These are phyloP conservation scores for Pterophyllum scalare DNA, from an alignment of 2,113 vertebrate genomes.

Conservation along the genomic window DNA sequence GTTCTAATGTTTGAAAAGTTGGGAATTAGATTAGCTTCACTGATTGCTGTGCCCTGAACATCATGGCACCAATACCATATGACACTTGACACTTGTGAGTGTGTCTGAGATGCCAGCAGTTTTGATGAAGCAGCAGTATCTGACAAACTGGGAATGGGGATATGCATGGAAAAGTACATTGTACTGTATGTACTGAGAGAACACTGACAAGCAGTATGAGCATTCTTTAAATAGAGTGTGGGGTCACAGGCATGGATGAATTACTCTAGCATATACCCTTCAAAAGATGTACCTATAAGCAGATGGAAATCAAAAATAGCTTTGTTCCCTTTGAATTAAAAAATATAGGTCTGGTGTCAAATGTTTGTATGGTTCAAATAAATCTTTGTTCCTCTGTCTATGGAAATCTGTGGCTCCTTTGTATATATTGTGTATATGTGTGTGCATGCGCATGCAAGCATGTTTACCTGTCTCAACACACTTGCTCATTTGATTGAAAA, in stretches of 20 bases:
- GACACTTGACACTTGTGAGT: neutral
- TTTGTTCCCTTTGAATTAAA: neutral
- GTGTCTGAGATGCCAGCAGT: neutral
- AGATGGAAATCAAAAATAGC: neutral
- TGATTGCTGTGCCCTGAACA: neutral
- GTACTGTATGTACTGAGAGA: slow-evolving; percentile 38
- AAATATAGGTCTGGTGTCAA: neutral
- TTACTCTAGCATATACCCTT: slow-evolving; percentile 38
- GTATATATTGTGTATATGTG: neutral
- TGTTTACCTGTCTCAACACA: slow-evolving; percentile 6
- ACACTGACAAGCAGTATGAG: slow-evolving; percentile 50
- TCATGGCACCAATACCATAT: neutral
- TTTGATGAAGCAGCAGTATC: neutral
- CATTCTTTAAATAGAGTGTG: slow-evolving; percentile 59
- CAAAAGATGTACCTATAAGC: slow-evolving; percentile 42
- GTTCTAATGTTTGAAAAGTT: neutral
- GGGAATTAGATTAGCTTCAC: neutral
- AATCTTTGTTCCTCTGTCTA: neutral
- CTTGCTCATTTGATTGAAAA: slow-evolving; percentile 27
- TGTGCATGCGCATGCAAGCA: neutral
- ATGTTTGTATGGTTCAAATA: neutral
- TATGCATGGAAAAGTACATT: slow-evolving; percentile 23
- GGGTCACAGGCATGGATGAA: slow-evolving; percentile 54
- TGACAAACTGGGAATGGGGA: neutral
- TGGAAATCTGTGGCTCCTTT: neutral